Evolutionary conservation across 1,140 invertebrate genomes (phyloP).

Genomic region (Orussus abietinus): DNA sequence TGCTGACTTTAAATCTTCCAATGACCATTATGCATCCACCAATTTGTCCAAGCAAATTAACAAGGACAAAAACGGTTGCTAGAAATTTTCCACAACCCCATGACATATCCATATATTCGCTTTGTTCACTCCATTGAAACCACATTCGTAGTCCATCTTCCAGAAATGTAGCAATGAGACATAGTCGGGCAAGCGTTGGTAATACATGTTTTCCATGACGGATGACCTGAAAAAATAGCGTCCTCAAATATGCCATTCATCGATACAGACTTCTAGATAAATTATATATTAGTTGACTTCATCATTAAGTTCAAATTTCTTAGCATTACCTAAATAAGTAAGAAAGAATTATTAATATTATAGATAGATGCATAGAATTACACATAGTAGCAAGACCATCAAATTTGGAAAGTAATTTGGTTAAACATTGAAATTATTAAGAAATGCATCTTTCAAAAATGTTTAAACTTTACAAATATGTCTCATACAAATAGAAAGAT

Average conservation of each 20-base stretch:
- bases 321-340: neutral
- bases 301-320: neutral
- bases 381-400: neutral
- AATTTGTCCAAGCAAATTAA: slow-evolving; percentile 94
- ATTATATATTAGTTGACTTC: neutral
- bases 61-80: slow-evolving; percentile 85
- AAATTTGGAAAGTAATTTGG: neutral
- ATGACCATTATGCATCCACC: slow-evolving; percentile 95
- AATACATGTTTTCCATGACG: slow-evolving; percentile 89
- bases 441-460: too few species aligned
- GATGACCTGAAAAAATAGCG: slow-evolving; percentile 67
- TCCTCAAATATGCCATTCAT: neutral
- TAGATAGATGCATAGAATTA: neutral
- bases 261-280: neutral
- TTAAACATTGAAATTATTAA: too few species aligned
- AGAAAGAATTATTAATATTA: neutral
- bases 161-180: slow-evolving; percentile 98
- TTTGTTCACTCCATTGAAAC: slow-evolving; percentile 97
- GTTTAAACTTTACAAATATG: too few species aligned
- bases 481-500: too few species aligned
- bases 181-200: slow-evolving; percentile 92
- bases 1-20: slow-evolving; percentile 84
- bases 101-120: slow-evolving; percentile 96
- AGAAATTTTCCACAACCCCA: slow-evolving; percentile 96
- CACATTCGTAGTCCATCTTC: slow-evolving; percentile 99